Percentiles rank a stretch among this genome's conserved stretches.
Evolutionary conservation across 2,888 invertebrate species (phyloP).

Genomic region (Drosophila barbarae): DNA sequence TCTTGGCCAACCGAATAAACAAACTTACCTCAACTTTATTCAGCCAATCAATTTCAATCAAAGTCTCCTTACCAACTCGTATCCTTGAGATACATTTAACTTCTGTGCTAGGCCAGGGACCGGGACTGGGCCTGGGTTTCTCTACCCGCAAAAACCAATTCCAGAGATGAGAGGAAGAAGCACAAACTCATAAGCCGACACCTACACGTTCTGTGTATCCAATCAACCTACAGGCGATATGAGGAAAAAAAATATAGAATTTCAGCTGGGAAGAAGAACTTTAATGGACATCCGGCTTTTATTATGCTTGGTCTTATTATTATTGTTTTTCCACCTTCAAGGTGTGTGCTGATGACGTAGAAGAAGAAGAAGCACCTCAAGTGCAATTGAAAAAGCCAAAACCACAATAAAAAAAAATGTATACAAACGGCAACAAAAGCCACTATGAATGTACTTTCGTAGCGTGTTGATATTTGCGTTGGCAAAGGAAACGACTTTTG

Average conservation of each 20-base stretch:
- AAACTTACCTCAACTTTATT: constrained; percentile 17
- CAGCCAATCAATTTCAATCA: constrained; percentile 33
- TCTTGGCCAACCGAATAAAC: not conserved
- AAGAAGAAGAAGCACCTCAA: constrained; percentile 62
- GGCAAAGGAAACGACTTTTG: constrained; percentile 66
- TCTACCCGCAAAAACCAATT: constrained; percentile 40
- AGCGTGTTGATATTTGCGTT: constrained; percentile 56
- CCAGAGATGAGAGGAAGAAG: constrained; percentile 39
- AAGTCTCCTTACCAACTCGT: constrained; percentile 22
- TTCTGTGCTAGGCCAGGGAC: constrained; percentile 1
- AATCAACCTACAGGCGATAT: constrained; percentile 32
- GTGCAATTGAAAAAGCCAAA: constrained; percentile 62
- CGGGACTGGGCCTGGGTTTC: not conserved
- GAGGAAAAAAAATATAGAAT: constrained; percentile 23
- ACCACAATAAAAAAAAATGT: constrained; percentile 34
- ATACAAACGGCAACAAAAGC: constrained; percentile 7
- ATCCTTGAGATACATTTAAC: constrained; percentile 34
- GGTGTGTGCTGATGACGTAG: constrained; percentile 48
- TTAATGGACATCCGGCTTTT: constrained; percentile 65
- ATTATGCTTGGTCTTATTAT: constrained; percentile 44
- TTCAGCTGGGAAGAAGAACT: constrained; percentile 35
- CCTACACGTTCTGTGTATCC: constrained; percentile 11
- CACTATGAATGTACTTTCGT: constrained; percentile 14
- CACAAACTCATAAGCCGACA: constrained; percentile 45
- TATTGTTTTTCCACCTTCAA: constrained; percentile 46